Conservation (phyloP, 2,888 invertebrate genomes). For the Lamellibrachia columna region DNA sequence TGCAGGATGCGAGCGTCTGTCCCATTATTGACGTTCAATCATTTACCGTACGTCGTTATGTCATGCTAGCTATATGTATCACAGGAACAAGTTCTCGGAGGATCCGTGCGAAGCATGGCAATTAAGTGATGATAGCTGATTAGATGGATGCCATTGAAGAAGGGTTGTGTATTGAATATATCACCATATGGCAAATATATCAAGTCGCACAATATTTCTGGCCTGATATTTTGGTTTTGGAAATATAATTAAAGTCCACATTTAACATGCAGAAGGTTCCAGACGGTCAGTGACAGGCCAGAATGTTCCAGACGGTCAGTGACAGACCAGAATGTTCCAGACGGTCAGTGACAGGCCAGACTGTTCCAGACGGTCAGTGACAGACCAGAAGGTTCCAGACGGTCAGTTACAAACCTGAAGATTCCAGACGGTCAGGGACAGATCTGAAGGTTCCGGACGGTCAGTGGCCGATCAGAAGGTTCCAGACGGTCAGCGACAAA, state of each 20-base stretch:
- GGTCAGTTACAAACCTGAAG: too few species aligned
- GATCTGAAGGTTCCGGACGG: too few species aligned
- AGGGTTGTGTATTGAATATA: not conserved
- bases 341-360: too few species aligned
- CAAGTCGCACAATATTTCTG: not conserved
- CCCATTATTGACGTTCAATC: not conserved
- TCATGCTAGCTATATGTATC: not conserved
- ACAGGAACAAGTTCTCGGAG: not conserved
- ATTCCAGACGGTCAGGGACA: too few species aligned
- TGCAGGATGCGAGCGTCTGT: not conserved
- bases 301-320: too few species aligned
- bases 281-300: too few species aligned
- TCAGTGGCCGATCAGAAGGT: too few species aligned
- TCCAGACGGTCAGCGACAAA: too few species aligned
- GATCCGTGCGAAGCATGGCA: not conserved
- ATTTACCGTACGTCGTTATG: constrained; percentile 2
- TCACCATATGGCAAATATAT: not conserved
- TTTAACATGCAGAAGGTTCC: not conserved
- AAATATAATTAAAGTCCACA: not conserved
- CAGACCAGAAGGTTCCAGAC: too few species aligned
- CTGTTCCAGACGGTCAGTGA: too few species aligned
- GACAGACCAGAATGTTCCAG: too few species aligned
- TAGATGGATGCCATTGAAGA: not conserved
- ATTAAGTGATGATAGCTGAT: not conserved
- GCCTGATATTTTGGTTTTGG: not conserved